phyloP scores from a whole-genome alignment of 2,113 vertebrate species.

The Lepidiolamprologus cunningtoni region DNA sequence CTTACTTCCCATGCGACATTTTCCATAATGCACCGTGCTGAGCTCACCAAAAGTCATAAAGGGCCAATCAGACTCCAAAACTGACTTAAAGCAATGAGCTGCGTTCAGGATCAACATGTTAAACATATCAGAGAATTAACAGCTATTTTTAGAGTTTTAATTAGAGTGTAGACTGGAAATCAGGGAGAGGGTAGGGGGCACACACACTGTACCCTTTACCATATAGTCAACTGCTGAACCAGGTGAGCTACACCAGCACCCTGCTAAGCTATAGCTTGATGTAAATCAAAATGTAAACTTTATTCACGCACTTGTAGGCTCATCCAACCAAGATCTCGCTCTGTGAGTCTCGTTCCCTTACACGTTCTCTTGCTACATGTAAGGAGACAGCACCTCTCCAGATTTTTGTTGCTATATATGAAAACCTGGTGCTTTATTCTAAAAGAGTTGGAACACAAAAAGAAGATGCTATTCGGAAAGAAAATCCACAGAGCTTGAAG shows the following conservation, averaged over 20 bases:
- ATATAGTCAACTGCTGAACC: neutral
- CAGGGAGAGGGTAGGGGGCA: neutral
- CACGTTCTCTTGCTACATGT: neutral
- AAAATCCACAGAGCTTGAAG: neutral
- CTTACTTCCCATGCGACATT: neutral
- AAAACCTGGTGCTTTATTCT: rapidly evolving
- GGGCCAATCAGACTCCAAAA: neutral
- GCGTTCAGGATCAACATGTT: neutral
- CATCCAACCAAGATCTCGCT: rapidly evolving
- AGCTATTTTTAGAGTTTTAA: neutral
- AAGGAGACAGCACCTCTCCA: neutral
- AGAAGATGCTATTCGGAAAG: neutral
- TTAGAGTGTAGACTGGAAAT: neutral
- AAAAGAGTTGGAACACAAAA: neutral
- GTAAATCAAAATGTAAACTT: neutral
- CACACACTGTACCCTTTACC: neutral
- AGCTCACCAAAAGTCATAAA: rapidly evolving
- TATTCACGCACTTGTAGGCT: neutral
- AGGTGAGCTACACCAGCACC: neutral
- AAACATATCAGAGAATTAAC: neutral
- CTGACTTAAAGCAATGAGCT: neutral
- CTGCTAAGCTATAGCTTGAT: neutral
- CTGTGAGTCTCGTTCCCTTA: rapidly evolving
- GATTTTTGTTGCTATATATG: rapidly evolving
- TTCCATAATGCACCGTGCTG: neutral